phyloP scores from a whole-genome alignment of 2,888 invertebrate genomes.

The Hemaris fuciformis region DNA sequence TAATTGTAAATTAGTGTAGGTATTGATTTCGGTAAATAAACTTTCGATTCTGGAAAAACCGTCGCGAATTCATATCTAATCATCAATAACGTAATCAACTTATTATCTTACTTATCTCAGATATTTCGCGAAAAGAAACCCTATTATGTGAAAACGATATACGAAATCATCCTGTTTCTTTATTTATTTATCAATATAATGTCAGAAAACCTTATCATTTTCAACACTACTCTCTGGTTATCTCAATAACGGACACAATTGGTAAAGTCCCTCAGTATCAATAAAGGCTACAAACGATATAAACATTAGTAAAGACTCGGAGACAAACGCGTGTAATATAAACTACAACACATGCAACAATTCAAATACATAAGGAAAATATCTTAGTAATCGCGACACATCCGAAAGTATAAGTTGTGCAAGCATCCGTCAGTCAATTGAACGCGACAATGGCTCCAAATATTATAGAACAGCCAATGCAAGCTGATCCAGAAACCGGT shows the following conservation, averaged over 20 bases:
- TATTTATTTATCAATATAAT: not conserved
- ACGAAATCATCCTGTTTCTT: not conserved
- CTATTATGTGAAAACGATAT: slow-evolving; percentile 2
- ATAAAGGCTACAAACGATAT: not conserved
- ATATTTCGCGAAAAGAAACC: slow-evolving; percentile 19
- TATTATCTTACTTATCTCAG: not conserved
- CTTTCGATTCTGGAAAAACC: not conserved
- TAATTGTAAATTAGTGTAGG: no score
- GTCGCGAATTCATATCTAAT: slow-evolving; percentile 22
- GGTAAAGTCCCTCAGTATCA: not conserved
- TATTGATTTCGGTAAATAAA: not conserved
- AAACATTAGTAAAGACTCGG: no score
- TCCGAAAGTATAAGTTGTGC: not conserved
- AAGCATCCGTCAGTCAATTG: not conserved
- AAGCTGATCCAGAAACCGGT: slow-evolving; percentile 12
- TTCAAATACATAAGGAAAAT: not conserved
- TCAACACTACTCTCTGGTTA: no score
- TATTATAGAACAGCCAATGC: slow-evolving; percentile 15
- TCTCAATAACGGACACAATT: not conserved
- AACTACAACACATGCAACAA: not conserved
- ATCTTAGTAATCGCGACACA: not conserved
- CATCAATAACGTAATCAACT: slow-evolving; percentile 16
- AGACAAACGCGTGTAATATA: not conserved
- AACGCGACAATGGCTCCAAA: slow-evolving; percentile 25
- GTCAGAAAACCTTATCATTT: not conserved